Percentiles rank a stretch among this genome's conserved stretches.
Conservation (phyloP, 1,140 invertebrate genomes). For the Plodia interpunctella region DNA sequence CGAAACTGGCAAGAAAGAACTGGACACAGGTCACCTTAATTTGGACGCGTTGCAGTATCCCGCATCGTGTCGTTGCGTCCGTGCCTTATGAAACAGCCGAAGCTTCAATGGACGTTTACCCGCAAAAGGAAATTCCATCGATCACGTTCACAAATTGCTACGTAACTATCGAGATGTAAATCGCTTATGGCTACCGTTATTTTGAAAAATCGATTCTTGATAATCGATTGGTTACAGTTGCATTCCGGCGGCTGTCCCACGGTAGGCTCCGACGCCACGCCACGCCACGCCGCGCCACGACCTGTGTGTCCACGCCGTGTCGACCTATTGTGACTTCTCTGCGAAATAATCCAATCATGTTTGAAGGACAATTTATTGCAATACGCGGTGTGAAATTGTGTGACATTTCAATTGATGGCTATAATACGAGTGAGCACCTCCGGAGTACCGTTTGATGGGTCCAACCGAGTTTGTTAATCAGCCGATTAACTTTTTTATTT, state of each 20-base stretch:
- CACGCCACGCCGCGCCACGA: slow-evolving; percentile 33
- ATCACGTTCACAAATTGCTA: slow-evolving; percentile 68
- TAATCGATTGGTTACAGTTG: slow-evolving; percentile 66
- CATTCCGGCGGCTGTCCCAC: slow-evolving; percentile 61
- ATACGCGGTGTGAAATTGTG: slow-evolving; percentile 26
- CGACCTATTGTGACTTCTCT: slow-evolving; percentile 30
- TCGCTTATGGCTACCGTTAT: slow-evolving; percentile 64
- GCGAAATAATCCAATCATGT: slow-evolving; percentile 55
- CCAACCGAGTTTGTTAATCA: not conserved
- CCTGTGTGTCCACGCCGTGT: slow-evolving; percentile 26
- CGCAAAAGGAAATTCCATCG: slow-evolving; percentile 66
- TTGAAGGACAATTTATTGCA: slow-evolving; percentile 49
- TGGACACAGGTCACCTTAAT: slow-evolving; percentile 31
- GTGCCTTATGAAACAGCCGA: slow-evolving; percentile 71
- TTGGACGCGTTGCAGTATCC: slow-evolving; percentile 36
- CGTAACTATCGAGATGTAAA: slow-evolving; percentile 68
- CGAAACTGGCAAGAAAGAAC: not conserved
- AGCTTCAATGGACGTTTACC: slow-evolving; percentile 62
- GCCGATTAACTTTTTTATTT: too few species aligned
- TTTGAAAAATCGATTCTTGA: slow-evolving; percentile 65
- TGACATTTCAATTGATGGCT: slow-evolving; percentile 34
- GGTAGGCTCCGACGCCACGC: slow-evolving; percentile 46
- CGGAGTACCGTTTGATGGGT: not conserved
- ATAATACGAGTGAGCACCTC: slow-evolving; percentile 9
- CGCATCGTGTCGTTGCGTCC: slow-evolving; percentile 46